phyloP scores from a whole-genome alignment of 2,797 vertebrate species.

The Zenarchopterus dispar region DNA sequence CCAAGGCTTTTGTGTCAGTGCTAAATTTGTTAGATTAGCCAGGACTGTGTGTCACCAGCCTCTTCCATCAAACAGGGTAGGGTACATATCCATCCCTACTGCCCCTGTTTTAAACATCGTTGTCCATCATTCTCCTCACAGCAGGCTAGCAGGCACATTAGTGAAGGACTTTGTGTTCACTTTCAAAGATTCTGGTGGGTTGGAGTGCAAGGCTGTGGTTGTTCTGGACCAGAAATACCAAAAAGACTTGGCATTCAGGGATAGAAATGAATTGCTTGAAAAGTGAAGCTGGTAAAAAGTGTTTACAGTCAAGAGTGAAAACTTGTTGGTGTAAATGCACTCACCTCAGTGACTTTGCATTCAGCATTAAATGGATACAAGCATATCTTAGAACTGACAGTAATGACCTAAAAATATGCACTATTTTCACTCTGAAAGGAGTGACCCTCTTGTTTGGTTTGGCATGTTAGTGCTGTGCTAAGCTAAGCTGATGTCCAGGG shows the following conservation, averaged over 20 bases:
- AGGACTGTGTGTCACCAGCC: slow-evolving; percentile 23
- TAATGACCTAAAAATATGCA: slow-evolving; percentile 48
- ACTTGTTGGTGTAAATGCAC: not conserved
- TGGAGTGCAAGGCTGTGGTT: slow-evolving; percentile 67
- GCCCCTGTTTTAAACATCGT: slow-evolving; percentile 18
- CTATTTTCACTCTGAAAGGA: slow-evolving; percentile 70
- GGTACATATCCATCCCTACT: slow-evolving; percentile 29
- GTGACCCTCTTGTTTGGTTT: slow-evolving; percentile 70
- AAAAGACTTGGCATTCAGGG: slow-evolving; percentile 47
- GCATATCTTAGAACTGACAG: slow-evolving; percentile 33
- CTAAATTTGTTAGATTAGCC: slow-evolving; percentile 38
- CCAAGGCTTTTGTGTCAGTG: slow-evolving; percentile 41
- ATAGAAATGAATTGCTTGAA: slow-evolving; percentile 24
- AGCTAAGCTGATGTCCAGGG: slow-evolving; percentile 58
- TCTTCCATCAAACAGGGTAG: slow-evolving; percentile 33
- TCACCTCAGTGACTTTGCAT: slow-evolving; percentile 26
- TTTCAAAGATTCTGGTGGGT: slow-evolving; percentile 65
- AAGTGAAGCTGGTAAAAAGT: slow-evolving; percentile 3
- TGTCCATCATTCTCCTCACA: slow-evolving; percentile 18
- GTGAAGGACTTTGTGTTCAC: slow-evolving; percentile 37
- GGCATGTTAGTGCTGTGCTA: slow-evolving; percentile 47
- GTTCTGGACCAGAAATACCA: slow-evolving; percentile 48
- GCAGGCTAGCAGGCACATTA: slow-evolving; percentile 26
- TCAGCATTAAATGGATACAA: slow-evolving; percentile 16
- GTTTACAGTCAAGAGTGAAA: slow-evolving; percentile 2